phyloP scores from a whole-genome alignment of 2,797 vertebrate species.

The Rhinophrynus dorsalis region DNA sequence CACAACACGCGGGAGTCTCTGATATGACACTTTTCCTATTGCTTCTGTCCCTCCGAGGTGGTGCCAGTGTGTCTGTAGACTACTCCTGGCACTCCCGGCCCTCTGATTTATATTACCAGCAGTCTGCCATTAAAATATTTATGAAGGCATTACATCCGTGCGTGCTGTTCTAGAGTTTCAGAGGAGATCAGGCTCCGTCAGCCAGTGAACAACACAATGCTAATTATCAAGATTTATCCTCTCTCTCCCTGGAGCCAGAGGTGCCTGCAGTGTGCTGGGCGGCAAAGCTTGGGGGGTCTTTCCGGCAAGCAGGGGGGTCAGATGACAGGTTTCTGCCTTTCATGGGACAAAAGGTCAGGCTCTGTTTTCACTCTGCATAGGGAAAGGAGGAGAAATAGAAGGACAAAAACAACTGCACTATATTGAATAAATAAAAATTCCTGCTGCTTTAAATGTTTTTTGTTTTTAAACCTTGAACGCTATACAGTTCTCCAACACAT shows the following conservation, averaged over 20 bases:
- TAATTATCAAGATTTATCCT: slow-evolving; percentile 46
- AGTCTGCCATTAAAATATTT: slow-evolving; percentile 67
- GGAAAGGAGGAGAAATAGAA: background rate
- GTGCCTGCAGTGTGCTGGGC: slow-evolving; percentile 41
- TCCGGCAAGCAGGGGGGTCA: background rate
- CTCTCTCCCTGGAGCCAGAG: slow-evolving; percentile 45
- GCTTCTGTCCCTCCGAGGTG: slow-evolving; percentile 45
- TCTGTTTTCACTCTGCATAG: background rate
- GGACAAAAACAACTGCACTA: no score
- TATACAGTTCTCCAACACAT: no score
- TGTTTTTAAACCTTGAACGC: no score
- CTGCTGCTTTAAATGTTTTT: no score
- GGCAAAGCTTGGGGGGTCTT: slow-evolving; percentile 33
- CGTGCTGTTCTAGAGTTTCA: slow-evolving; percentile 48
- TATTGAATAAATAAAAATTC: no score
- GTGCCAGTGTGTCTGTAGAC: slow-evolving; percentile 63
- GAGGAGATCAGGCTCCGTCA: slow-evolving; percentile 46
- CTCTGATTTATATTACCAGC: slow-evolving; percentile 45
- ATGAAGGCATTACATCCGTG: slow-evolving; percentile 57
- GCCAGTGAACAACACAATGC: slow-evolving; percentile 46
- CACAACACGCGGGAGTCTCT: slow-evolving; percentile 25
- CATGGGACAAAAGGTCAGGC: slow-evolving; percentile 18
- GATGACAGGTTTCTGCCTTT: slow-evolving; percentile 3
- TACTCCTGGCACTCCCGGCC: slow-evolving; percentile 29
- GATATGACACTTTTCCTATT: slow-evolving; percentile 34